Evolutionary conservation across 2,888 invertebrate species (phyloP).

Genomic region (Biston stratarius): DNA sequence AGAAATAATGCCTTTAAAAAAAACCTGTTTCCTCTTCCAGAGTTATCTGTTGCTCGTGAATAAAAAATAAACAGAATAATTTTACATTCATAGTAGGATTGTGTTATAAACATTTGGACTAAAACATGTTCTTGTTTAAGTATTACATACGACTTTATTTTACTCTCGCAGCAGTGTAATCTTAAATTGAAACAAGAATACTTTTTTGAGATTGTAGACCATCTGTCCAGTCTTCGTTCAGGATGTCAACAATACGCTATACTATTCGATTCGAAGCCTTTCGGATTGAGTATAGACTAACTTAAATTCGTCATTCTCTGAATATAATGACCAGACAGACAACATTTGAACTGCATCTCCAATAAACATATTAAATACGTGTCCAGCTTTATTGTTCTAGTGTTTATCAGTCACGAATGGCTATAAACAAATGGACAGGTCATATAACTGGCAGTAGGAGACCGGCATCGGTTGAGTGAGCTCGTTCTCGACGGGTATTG

Average conservation of each 20-base stretch:
- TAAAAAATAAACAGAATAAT: not conserved
- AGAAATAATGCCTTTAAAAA: not conserved
- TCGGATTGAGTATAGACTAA: no score
- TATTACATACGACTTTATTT: no score
- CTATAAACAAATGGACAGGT: constrained; percentile 26
- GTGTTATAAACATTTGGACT: no score
- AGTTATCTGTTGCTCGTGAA: not conserved
- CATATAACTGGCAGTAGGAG: constrained; percentile 27
- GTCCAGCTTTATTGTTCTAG: constrained; percentile 23
- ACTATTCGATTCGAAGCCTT: no score
- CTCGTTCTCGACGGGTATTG: constrained; percentile 26
- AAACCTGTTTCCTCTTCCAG: not conserved
- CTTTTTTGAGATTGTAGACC: not conserved
- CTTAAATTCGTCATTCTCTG: not conserved
- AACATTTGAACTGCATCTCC: constrained; percentile 11
- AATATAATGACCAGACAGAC: constrained; percentile 5
- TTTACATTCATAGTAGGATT: no score
- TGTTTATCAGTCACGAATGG: constrained; percentile 29
- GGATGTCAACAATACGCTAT: no score
- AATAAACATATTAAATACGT: constrained; percentile 18
- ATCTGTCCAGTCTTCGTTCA: not conserved
- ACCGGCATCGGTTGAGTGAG: constrained; percentile 24
- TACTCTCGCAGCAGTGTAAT: no score
- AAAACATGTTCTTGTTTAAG: no score
- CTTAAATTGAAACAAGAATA: no score